Base-by-base conservation (phyloP, 2,113 vertebrate species). In the Clarias magur region DNA sequence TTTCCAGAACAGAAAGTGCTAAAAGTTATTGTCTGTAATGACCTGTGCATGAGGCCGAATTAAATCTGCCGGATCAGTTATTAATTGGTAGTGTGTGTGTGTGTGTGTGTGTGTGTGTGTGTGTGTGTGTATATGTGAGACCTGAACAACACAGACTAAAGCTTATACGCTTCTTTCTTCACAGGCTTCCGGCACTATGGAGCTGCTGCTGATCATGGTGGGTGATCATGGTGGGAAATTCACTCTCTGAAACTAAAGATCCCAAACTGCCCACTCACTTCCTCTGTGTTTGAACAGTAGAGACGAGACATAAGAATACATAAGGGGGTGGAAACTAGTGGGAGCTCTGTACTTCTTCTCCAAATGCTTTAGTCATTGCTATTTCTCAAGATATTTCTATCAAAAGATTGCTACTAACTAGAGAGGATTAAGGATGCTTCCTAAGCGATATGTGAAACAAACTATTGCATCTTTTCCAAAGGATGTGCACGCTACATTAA, bases 21-120 rank as follows among this genome's bases (percentile, higher is more conserved):
- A 70, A 86, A 42, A 27, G 68, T 84, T 53, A 81, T 85, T 65
- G 54, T 3, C 48, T 65, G 38, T 78, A 63, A 83, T 83, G 56
- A 86, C 75, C 25, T 54, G 25, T 56, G 67, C 16, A 78, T 59
- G 21, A 86, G 27, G 54, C 56, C 62, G 42, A 80, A 82, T 56
- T 53, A 70, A 60, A 86, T 23, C 53, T 53, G 19, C 9, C n/a
- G 56, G n/a, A 81, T 23, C 8, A 30, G 12, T 84, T 57, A 84
- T n/a, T 38, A 56, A 48, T 9, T 15, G 34, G 8, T 15, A 10
- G 63, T 16, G 34, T 62, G 30, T n/a, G 48, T 42, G 48, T 11
- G 19, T 53, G 60, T 70, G 21, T 48, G 48, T 48, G 63, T 34
- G 5, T 70, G 19, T 72, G 30, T 19, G 34, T 34, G 38, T 80